Base-by-base conservation (phyloP, 2,888 invertebrate species). In the Melieria picta region DNA sequence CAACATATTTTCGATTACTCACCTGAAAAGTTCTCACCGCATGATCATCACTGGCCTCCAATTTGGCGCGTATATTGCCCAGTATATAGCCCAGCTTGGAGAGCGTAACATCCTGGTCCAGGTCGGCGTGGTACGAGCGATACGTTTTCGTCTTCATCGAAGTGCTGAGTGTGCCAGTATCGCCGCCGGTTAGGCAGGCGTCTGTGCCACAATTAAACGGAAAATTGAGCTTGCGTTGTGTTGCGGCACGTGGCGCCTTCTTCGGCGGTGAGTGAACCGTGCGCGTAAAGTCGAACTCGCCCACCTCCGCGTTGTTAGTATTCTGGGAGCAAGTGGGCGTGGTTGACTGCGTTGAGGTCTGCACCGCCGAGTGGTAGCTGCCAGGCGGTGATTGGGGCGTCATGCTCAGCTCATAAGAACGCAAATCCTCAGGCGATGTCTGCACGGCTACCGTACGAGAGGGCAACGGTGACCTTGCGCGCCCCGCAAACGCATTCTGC, bases 31-130 rank as follows among this genome's bases (percentile, higher is more conserved):
- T 83, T n/a, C 77, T 78, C 2, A 79, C 11, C 1, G 85, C 84
- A 4, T 77, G 78, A 3, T 83, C 80, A 71, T 86, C 86, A 60
- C 77, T 83, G 10, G 83, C 83, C 72, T 86, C 86, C 70, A 86
- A 67, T 65, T 83, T 84, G 43, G 79, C 78, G 4, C 85, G 81
- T 50, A 86, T 84, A 68, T 80, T 85, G 64, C 80, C 81, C n/a
- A 86, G 79, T 63, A 86, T 76, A 70, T 82, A 84, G 66, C 83
- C 82, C 81, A 86, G 84, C 70, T 85, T 84, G 7, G 80, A 83
- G 7, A 84, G 76, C 6, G 82, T 81, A 4, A 84, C 83, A 76
- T 86, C 86, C 56, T 84, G 80, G 63, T 86, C 85, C 10, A 85
- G 74, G 9, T 85, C 85, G 6, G 81, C 80, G 52, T 84, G 85